Conservation (phyloP, 2,888 invertebrate species). For the Synergus japonicus region DNA sequence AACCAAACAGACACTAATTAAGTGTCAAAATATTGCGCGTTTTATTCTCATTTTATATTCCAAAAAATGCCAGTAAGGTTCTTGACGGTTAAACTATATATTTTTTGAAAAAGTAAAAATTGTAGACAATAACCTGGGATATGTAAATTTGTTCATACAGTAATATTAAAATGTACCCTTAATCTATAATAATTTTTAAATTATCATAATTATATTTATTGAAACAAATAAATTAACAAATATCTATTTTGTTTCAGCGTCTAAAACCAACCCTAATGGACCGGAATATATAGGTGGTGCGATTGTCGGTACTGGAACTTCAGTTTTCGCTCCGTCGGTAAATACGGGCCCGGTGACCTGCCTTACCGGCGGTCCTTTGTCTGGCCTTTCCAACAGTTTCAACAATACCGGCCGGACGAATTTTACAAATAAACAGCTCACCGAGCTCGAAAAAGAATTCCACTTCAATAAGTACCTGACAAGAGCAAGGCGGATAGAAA, state of each 20-base stretch:
- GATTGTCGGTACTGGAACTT: constrained; percentile 56
- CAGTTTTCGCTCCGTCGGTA: constrained; percentile 61
- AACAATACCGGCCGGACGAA: constrained; percentile 97
- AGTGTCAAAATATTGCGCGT: too few species aligned
- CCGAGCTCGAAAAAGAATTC: constrained; percentile 99
- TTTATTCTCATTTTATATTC: too few species aligned
- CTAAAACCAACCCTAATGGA: constrained; percentile 66
- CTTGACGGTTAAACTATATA: too few species aligned
- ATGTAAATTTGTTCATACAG: too few species aligned
- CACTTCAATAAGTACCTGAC: constrained; percentile 99
- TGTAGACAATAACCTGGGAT: too few species aligned
- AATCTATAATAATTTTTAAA: too few species aligned
- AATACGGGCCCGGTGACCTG: constrained; percentile 65
- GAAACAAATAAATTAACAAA: neutral
- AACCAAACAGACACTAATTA: neutral
- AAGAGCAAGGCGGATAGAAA: constrained; percentile 96
- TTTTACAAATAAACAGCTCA: constrained; percentile 99
- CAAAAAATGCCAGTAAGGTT: too few species aligned
- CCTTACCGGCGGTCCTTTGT: constrained; percentile 61
- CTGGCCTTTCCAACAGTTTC: constrained; percentile 71
- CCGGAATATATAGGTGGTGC: constrained; percentile 67
- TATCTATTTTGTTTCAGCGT: constrained; percentile 65
- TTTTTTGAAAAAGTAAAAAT: too few species aligned
- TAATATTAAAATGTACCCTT: too few species aligned
- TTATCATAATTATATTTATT: neutral